Evolutionary conservation across 2,797 vertebrate genomes (phyloP).

Genomic region (Alauda arvensis): DNA sequence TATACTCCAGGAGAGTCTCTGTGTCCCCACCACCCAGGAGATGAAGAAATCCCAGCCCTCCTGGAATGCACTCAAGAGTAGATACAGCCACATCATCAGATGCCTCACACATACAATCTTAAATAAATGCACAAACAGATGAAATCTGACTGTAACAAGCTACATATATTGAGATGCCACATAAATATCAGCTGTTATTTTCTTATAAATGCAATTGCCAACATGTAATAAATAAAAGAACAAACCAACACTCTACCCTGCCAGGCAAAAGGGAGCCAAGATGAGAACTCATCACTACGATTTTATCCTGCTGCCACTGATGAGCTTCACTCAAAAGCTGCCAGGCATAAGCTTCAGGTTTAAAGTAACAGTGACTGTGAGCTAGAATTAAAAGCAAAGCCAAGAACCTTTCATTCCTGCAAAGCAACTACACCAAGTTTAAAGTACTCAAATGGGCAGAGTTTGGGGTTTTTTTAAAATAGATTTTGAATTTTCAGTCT

Average conservation of each 20-base stretch:
- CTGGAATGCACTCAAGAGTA: background rate
- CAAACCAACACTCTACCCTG: slow-evolving; percentile 24
- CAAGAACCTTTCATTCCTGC: background rate
- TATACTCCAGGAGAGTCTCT: background rate
- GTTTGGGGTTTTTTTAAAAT: background rate
- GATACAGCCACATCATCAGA: background rate
- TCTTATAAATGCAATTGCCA: slow-evolving; percentile 51
- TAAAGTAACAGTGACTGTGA: slow-evolving; percentile 11
- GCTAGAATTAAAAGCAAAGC: background rate
- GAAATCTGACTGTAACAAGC: slow-evolving; percentile 33
- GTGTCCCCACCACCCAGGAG: background rate
- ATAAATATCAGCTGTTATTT: slow-evolving; percentile 59
- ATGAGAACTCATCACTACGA: background rate
- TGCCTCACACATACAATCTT: background rate
- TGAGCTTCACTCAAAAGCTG: slow-evolving; percentile 4
- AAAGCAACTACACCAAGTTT: background rate
- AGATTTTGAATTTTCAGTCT: background rate
- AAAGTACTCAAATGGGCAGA: background rate
- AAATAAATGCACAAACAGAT: slow-evolving; percentile 28
- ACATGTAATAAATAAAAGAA: slow-evolving; percentile 47
- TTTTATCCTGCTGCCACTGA: slow-evolving; percentile 22
- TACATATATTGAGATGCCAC: slow-evolving; percentile 5
- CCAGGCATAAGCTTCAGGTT: slow-evolving; percentile 11
- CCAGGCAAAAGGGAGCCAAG: slow-evolving; percentile 46
- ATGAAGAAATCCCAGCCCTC: background rate